phyloP scores from a whole-genome alignment of 2,113 vertebrate genomes.

The Cyphomyrus plagiostoma region DNA sequence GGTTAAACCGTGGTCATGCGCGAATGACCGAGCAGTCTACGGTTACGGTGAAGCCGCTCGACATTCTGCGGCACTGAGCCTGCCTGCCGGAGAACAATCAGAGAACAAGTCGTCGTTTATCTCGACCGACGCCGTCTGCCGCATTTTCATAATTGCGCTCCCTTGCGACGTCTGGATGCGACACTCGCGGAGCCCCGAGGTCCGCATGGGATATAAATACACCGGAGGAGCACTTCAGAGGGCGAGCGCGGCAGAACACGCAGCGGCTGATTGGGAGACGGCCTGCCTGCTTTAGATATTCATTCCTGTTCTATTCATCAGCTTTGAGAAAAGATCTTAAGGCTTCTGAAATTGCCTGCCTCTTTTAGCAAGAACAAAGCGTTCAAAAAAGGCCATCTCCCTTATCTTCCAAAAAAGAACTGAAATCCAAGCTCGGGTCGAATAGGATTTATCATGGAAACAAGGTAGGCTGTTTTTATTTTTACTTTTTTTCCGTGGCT shows the following conservation, averaged over 20 bases:
- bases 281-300: not conserved
- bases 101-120: not conserved
- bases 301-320: constrained; percentile 5
- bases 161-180: not conserved
- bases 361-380: constrained; percentile 12
- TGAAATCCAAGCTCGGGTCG: not conserved
- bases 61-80: not conserved
- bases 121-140: not conserved
- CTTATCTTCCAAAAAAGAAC: constrained; percentile 2
- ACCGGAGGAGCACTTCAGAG: not conserved
- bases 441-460: not conserved
- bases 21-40: not conserved
- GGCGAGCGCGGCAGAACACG: not conserved
- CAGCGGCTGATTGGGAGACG: not conserved
- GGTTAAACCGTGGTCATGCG: not conserved
- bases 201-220: not conserved
- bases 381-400: constrained; percentile 4
- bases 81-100: not conserved
- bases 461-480: not conserved
- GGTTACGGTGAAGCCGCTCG: not conserved
- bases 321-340: constrained; percentile 18
- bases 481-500: not conserved
- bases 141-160: constrained; percentile 4
- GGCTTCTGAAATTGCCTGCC: not conserved
- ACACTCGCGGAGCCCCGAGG: not conserved